Percentiles rank a stretch among this genome's conserved stretches.
Evolutionary conservation across 2,797 vertebrate species (phyloP).

Genomic region (Scarus forsteni): DNA sequence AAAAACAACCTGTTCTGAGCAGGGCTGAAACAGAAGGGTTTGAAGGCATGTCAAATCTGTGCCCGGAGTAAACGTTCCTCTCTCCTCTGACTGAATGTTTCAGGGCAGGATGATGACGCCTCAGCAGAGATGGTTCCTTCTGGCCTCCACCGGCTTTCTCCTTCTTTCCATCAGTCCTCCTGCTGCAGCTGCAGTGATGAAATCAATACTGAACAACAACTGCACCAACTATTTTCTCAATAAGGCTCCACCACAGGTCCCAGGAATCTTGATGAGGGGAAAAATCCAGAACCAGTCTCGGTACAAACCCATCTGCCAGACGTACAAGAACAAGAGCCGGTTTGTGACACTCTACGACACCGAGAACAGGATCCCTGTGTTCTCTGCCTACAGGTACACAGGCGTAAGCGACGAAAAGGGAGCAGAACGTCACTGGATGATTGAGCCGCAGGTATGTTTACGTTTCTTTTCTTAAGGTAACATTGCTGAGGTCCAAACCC

Average conservation of each 20-base stretch:
- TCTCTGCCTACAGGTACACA: conserved; percentile 44
- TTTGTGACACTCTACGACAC: conserved; percentile 64
- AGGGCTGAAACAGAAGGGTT: no score
- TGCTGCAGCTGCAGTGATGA: conserved; percentile 8
- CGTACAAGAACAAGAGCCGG: fast-evolving
- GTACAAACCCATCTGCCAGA: conserved; percentile 51
- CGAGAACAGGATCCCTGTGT: conserved; percentile 51
- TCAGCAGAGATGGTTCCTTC: not conserved
- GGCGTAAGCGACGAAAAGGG: not conserved
- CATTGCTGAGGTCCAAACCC: no score
- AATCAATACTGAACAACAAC: not conserved
- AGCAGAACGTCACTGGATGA: not conserved
- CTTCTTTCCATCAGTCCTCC: conserved; percentile 1
- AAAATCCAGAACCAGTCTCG: not conserved
- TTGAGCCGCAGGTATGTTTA: conserved; percentile 37
- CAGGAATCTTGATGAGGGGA: not conserved
- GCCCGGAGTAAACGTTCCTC: no score
- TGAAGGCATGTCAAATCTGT: no score
- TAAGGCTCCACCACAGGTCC: not conserved
- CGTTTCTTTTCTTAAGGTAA: not conserved
- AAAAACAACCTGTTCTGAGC: no score
- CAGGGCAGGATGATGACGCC: conserved; percentile 6
- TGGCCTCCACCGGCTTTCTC: conserved; percentile 11
- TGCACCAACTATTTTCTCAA: conserved; percentile 17
- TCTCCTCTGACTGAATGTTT: not conserved